Conservation (phyloP, 2,888 invertebrate genomes). For the Eupithecia subfuscata region DNA sequence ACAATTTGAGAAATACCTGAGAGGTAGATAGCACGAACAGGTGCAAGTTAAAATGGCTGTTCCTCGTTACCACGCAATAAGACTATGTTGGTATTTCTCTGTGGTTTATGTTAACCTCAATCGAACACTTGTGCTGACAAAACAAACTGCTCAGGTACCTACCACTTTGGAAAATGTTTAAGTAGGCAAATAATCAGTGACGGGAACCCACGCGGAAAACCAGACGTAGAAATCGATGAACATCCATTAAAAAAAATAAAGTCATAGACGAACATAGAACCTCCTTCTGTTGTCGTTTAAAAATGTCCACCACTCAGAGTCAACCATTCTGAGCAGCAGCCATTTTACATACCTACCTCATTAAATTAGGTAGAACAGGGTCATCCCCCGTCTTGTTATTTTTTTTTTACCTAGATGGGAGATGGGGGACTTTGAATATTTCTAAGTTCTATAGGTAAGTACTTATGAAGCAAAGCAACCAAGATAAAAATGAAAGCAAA, state of each 20-base stretch:
- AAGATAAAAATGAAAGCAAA: slow-evolving; percentile 10
- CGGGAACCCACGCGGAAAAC: too few species aligned
- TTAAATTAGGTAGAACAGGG: background rate
- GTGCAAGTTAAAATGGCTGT: background rate
- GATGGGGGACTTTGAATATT: background rate
- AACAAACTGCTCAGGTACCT: background rate
- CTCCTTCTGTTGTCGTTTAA: background rate
- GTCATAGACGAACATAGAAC: background rate
- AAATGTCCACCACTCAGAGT: background rate
- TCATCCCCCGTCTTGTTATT: background rate
- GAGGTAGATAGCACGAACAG: background rate
- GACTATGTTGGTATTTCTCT: background rate
- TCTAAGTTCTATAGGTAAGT: background rate
- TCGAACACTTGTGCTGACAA: slow-evolving; percentile 26
- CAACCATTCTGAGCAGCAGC: background rate
- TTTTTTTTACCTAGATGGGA: too few species aligned
- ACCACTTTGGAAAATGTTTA: background rate
- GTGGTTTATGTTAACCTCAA: slow-evolving; percentile 11
- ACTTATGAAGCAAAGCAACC: background rate
- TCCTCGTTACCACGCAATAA: background rate
- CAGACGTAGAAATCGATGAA: background rate
- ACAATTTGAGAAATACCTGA: background rate
- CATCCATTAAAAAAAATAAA: background rate
- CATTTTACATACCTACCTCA: background rate
- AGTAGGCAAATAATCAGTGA: background rate